phyloP scores from a whole-genome alignment of 2,888 invertebrate species.

The Synergus japonicus region DNA sequence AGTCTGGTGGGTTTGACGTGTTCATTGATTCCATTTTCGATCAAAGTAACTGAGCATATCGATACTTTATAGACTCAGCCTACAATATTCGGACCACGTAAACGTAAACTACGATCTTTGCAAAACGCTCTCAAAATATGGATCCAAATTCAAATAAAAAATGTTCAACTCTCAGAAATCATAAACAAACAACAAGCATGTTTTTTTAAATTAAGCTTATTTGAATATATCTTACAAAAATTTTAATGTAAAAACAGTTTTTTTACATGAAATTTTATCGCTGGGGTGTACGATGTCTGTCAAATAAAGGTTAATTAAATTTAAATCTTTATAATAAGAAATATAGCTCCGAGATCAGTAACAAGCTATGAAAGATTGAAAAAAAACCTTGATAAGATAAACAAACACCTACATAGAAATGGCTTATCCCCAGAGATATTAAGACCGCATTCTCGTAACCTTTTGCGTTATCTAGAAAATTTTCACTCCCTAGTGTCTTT shows the following conservation, averaged over 20 bases:
- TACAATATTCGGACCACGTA: background rate
- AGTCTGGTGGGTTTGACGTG: constrained; percentile 60
- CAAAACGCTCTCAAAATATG: background rate
- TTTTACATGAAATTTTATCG: too few relatives aligned
- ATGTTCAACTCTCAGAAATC: background rate
- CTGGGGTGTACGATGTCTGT: too few relatives aligned
- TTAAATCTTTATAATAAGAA: background rate
- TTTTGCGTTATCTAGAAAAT: constrained; percentile 10
- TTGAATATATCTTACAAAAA: too few relatives aligned
- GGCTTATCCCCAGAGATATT: constrained; percentile 21
- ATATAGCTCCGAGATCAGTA: background rate
- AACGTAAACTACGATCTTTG: background rate
- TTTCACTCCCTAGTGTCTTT: background rate
- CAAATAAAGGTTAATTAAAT: background rate
- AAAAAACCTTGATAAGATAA: constrained; percentile 15
- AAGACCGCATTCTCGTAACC: constrained; percentile 16
- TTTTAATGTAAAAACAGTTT: too few relatives aligned
- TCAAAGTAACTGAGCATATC: constrained; percentile 57
- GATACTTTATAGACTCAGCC: constrained; percentile 53
- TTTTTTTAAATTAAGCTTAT: too few relatives aligned
- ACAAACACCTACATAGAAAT: constrained; percentile 2
- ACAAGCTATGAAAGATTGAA: background rate
- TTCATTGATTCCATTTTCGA: constrained; percentile 66
- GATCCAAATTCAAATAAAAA: background rate
- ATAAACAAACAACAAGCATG: background rate